phyloP scores from a whole-genome alignment of 2,113 vertebrate genomes.

The Eptatretus burgeri region DNA sequence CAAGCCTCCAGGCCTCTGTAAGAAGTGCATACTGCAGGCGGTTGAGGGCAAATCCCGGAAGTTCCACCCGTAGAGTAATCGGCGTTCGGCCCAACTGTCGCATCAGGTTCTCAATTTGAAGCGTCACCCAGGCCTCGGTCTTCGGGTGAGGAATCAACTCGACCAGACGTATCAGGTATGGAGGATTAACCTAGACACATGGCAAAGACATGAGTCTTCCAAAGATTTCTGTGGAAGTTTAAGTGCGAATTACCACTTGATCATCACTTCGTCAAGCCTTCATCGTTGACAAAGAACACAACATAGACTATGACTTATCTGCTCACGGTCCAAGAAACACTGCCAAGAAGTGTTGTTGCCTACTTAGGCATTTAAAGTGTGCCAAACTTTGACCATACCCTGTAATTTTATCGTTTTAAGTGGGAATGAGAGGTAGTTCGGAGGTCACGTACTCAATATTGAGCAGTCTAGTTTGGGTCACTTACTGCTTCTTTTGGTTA shows the following conservation, averaged over 20 bases:
- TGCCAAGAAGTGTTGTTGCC: not conserved
- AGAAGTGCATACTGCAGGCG: conserved; percentile 68
- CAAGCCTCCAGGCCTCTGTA: conserved; percentile 71
- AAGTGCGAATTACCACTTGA: not conserved
- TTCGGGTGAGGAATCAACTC: conserved; percentile 81
- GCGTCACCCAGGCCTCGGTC: conserved; percentile 27
- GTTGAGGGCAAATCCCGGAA: conserved; percentile 63
- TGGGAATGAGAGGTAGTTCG: too few species aligned
- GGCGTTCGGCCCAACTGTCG: conserved; percentile 50
- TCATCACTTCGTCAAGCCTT: not conserved
- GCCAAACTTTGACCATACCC: too few species aligned
- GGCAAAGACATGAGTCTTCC: not conserved
- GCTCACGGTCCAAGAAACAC: not conserved
- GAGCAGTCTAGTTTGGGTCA: too few species aligned
- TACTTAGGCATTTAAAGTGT: too few species aligned
- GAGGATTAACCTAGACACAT: conserved; percentile 83
- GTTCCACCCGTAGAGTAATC: conserved; percentile 38
- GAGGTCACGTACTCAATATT: too few species aligned
- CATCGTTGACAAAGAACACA: not conserved
- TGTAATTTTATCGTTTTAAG: too few species aligned
- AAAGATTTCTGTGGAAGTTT: not conserved
- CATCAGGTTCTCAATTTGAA: conserved; percentile 39
- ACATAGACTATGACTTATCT: not conserved
- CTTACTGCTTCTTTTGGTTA: too few species aligned
- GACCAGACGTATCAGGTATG: conserved; percentile 57